Conservation (phyloP, 2,888 invertebrate species). For the Cheilosia vulpina region DNA sequence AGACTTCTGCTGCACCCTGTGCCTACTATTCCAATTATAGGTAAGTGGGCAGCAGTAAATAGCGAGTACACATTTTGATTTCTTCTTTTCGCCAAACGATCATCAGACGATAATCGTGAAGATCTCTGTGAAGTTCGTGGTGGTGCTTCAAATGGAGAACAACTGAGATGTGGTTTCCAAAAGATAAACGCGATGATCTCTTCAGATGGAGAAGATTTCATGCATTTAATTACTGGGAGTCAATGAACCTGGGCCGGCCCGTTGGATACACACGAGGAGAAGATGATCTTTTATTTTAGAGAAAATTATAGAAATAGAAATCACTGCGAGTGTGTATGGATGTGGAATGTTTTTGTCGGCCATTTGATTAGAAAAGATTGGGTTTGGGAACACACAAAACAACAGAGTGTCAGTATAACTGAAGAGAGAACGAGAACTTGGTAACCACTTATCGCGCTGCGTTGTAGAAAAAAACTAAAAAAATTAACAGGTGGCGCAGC, state of each 20-base stretch:
- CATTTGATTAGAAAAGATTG: no score
- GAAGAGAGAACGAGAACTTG: no score
- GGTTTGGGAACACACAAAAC: no score
- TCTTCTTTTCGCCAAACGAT: slow-evolving; percentile 27
- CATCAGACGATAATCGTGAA: slow-evolving; percentile 28
- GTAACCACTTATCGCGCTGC: no score
- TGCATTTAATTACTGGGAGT: slow-evolving; percentile 29
- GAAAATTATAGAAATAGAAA: not conserved
- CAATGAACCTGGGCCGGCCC: slow-evolving; percentile 11
- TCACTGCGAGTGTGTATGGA: not conserved
- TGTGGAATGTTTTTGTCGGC: not conserved
- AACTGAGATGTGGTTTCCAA: slow-evolving; percentile 5
- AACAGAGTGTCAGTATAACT: no score
- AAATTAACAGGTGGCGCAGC: no score
- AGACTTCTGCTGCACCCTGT: slow-evolving; percentile 16
- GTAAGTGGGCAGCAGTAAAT: slow-evolving; percentile 19
- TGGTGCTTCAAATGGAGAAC: slow-evolving; percentile 15
- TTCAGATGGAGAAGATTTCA: slow-evolving; percentile 34
- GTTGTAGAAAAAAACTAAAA: no score
- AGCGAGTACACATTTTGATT: slow-evolving; percentile 10
- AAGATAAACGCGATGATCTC: slow-evolving; percentile 31
- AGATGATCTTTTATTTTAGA: slow-evolving; percentile 1
- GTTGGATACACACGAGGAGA: slow-evolving; percentile 3
- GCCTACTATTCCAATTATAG: not conserved
- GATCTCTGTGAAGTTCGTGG: slow-evolving; percentile 11